A percentile compares a stretch with the other conserved stretches of the same genome.
Evolutionary conservation across 2,888 invertebrate genomes (phyloP).

Genomic region (Lasioglossum lativentre): DNA sequence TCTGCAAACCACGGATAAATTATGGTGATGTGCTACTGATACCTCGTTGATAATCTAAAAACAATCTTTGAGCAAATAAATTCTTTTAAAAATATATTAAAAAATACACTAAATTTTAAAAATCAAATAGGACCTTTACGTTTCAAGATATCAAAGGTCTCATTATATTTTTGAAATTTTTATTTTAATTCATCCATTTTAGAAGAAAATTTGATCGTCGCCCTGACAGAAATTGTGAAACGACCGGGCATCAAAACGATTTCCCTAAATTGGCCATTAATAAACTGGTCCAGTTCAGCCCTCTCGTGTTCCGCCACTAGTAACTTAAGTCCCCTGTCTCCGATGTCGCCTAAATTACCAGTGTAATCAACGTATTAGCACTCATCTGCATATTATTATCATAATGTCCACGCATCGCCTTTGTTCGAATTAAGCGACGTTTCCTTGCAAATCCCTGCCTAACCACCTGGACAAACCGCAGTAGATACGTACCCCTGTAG

Average conservation of each 20-base stretch:
- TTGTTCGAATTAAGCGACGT: neutral
- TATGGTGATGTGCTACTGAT: neutral
- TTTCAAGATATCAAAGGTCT: too few relatives aligned
- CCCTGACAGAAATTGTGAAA: neutral
- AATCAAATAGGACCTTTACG: too few relatives aligned
- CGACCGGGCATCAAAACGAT: neutral
- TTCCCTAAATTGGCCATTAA: conserved; percentile 10
- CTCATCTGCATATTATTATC: conserved; percentile 28
- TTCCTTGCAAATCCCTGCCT: neutral
- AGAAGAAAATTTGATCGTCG: neutral
- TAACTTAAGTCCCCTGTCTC: conserved; percentile 11
- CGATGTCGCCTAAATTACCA: conserved; percentile 3
- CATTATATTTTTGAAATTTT: neutral
- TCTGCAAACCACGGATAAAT: neutral
- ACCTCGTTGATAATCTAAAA: too few relatives aligned
- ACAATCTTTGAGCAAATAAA: too few relatives aligned
- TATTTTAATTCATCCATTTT: neutral
- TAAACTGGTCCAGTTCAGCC: neutral
- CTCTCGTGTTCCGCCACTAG: neutral
- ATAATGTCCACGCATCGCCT: conserved; percentile 18
- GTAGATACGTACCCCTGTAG: neutral
- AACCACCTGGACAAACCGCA: neutral
- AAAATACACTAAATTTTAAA: too few relatives aligned
- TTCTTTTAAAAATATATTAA: too few relatives aligned
- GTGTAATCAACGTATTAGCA: conserved; percentile 28